Evolutionary conservation across 2,797 vertebrate species (phyloP).

Genomic region (Tiaroga cobitis): DNA sequence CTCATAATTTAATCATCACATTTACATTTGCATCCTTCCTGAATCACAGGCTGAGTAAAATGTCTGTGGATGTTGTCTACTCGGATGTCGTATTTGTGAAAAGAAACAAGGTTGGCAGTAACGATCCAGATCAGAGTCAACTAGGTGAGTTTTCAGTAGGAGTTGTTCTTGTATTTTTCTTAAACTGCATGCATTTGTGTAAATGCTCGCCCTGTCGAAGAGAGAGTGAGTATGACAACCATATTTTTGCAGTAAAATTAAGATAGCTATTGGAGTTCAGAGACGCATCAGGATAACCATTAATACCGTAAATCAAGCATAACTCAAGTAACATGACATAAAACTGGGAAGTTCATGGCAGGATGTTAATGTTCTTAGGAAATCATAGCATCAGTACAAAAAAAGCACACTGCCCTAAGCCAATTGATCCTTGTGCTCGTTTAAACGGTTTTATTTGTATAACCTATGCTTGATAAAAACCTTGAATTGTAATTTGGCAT

Average conservation of each 20-base stretch:
- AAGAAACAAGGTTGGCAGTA: background rate
- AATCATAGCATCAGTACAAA: background rate
- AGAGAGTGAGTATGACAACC: no score
- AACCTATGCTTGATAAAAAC: no score
- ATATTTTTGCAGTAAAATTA: background rate
- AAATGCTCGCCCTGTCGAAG: background rate
- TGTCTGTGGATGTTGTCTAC: conserved; percentile 20
- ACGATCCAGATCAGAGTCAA: background rate
- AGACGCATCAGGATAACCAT: background rate
- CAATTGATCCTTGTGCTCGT: background rate
- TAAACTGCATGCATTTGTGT: background rate
- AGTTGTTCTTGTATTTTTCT: background rate
- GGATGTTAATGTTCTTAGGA: conserved; percentile 6
- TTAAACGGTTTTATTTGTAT: background rate
- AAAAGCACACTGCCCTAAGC: accelerated
- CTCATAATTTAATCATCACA: background rate
- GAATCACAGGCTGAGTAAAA: background rate
- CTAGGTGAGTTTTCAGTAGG: background rate
- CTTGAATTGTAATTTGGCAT: no score
- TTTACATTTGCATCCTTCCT: background rate
- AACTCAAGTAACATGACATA: background rate
- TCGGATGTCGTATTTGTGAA: conserved; percentile 30
- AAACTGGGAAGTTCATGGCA: background rate
- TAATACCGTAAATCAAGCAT: background rate
- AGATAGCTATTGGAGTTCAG: background rate